phyloP scores from a whole-genome alignment of 2,888 invertebrate genomes.

The Apodemia zela region DNA sequence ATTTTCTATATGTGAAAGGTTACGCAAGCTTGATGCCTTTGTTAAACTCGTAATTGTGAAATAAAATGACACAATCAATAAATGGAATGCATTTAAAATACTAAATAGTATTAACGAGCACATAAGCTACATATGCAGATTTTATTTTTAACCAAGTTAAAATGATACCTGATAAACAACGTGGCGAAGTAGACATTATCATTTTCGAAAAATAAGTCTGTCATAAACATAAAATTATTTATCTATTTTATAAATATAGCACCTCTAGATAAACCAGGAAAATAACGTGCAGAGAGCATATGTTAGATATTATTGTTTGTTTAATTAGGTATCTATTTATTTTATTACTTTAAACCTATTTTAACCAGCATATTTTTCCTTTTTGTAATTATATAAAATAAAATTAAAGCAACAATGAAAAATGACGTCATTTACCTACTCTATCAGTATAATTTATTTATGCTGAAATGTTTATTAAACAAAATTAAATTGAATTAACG shows the following conservation, averaged over 20 bases:
- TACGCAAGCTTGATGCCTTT: not conserved
- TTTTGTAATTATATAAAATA: too few relatives aligned
- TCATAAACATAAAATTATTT: too few relatives aligned
- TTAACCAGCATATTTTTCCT: too few relatives aligned
- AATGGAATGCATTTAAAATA: not conserved
- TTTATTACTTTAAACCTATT: too few relatives aligned
- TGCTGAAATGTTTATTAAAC: not conserved
- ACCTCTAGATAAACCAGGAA: too few relatives aligned
- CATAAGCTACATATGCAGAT: not conserved
- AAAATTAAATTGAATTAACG: not conserved
- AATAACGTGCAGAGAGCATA: too few relatives aligned
- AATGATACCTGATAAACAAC: not conserved
- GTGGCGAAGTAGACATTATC: not conserved
- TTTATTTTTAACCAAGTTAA: not conserved
- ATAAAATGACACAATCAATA: not conserved
- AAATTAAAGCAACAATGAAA: too few relatives aligned
- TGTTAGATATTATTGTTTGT: too few relatives aligned
- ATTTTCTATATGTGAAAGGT: constrained; percentile 7
- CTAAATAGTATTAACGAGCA: not conserved
- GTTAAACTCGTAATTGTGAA: not conserved
- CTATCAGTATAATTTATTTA: not conserved
- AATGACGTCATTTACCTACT: too few relatives aligned
- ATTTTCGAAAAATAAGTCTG: too few relatives aligned
- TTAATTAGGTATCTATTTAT: too few relatives aligned
- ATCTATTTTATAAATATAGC: too few relatives aligned